A percentile compares a stretch with the other conserved stretches of the same genome.
Evolutionary conservation across 2,113 vertebrate species (phyloP).

Genomic region (Nymphicus hollandicus): DNA sequence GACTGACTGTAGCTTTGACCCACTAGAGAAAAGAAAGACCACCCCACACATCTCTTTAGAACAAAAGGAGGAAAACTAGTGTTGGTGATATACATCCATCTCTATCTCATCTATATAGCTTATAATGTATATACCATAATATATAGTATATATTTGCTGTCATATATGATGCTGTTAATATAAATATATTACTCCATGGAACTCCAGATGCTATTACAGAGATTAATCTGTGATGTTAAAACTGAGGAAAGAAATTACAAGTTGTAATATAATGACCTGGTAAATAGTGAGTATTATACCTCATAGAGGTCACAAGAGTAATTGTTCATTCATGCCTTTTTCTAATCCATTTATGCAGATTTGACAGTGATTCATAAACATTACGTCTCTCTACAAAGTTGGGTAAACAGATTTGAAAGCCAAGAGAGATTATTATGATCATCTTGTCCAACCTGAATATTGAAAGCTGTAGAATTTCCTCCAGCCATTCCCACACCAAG

Average conservation of each 20-base stretch:
- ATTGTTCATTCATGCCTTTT: conserved; percentile 44
- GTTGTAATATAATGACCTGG: conserved; percentile 17
- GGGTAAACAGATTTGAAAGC: conserved; percentile 46
- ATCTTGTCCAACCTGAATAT: conserved; percentile 14
- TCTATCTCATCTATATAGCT: neutral
- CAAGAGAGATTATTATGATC: neutral
- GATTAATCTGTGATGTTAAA: conserved; percentile 26
- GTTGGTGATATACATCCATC: neutral
- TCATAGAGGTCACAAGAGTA: conserved; percentile 14
- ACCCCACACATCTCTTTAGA: neutral
- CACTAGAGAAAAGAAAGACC: neutral
- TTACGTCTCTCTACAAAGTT: neutral
- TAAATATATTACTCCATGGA: conserved; percentile 40
- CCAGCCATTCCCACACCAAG: neutral
- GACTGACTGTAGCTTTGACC: neutral
- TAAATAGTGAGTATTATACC: conserved; percentile 20
- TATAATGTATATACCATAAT: neutral
- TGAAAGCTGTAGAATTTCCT: conserved; percentile 11
- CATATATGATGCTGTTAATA: conserved; percentile 23
- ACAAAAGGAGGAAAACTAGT: neutral
- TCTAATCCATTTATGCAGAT: conserved; percentile 51
- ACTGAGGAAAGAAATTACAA: conserved; percentile 1
- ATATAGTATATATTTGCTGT: conserved; percentile 29
- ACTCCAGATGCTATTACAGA: conserved; percentile 8
- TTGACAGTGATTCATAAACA: conserved; percentile 56